Evolutionary conservation across 2,113 vertebrate species (phyloP), one percentile per base, ranked within the genome.

Genomic region (Cacatua alba): DNA sequence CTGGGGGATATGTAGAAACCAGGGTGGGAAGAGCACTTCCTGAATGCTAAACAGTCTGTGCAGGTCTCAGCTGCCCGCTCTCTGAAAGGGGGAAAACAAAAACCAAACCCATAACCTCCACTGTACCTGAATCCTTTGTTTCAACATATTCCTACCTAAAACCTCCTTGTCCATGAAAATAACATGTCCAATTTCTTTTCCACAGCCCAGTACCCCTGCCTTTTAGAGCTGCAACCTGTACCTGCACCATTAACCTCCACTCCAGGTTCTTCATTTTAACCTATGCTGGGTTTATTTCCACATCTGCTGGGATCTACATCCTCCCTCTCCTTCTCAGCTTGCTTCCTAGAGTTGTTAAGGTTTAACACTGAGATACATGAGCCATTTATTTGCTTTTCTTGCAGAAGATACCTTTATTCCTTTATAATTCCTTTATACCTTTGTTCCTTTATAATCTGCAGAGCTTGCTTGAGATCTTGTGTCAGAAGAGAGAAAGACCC

Each of bases 21-120:
- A 74, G 81, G 88, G 91, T 95, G 94, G 96, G 96, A 96, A 94
- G 77, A 94, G 86, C 62, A 86, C 81, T 94, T 95, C 77, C 91
- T 85, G 94, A 91, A 79, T 51, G 77, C 80, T 82, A 23, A 91
- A 41, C 80, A 63, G 35, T 82, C 88, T 82, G 8, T 57, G 33
- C 92, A 29, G 92, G 76, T 95, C 81, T 86, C 86, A 72, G 92
- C 92, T 95, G 91, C 92, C 83, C 92, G 77, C 67, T 94, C 55
- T 41, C 28, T 44, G 41, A 31, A 69, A 69, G 20, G 2, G 14
- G 10, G 13, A n/a, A 41, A 83, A 83, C 46, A 77, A 92, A 94
- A 93, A 1, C 41, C 69, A 48, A 64, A 78, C 17, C 35, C 68
- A 3, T 78, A 25, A 71, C 17, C 48, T 86, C 21, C 37, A 18